Conservation (phyloP, 2,113 vertebrate genomes). For the Scomber colias region DNA sequence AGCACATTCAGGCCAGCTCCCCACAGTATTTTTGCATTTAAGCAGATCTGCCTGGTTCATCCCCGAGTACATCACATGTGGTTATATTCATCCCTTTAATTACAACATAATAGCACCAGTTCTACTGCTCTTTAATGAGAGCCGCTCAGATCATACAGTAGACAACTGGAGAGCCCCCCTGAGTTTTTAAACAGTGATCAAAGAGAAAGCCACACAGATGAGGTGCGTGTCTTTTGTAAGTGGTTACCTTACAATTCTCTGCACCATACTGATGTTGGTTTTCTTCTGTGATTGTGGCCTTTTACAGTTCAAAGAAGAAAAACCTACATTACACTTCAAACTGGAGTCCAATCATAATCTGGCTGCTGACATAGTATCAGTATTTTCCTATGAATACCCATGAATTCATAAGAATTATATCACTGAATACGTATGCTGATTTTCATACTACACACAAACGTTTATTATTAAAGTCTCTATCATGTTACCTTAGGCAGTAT, state of each 20-base stretch:
- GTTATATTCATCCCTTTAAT: not conserved
- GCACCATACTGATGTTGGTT: not conserved
- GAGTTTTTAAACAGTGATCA: constrained; percentile 15
- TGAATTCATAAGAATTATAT: not conserved
- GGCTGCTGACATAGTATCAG: not conserved
- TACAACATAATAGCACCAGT: not conserved
- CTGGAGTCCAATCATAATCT: no score
- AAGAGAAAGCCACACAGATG: constrained; percentile 4
- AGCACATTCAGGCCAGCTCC: no score
- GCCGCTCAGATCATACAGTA: not conserved
- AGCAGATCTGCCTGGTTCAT: not conserved
- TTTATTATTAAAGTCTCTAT: constrained; percentile 8
- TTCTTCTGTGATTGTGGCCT: not conserved
- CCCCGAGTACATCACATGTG: not conserved
- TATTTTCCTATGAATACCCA: not conserved
- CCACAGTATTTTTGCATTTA: not conserved
- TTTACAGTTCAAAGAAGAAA: not conserved
- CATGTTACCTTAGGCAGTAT: not conserved
- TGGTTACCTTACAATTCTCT: not conserved
- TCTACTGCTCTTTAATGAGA: not conserved
- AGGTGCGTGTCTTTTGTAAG: not conserved
- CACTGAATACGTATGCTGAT: constrained; percentile 2
- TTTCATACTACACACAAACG: not conserved
- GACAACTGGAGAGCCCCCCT: not conserved
- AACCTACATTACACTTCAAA: not conserved